Conservation (phyloP, 2,113 vertebrate genomes). For the Holacanthus passer region DNA sequence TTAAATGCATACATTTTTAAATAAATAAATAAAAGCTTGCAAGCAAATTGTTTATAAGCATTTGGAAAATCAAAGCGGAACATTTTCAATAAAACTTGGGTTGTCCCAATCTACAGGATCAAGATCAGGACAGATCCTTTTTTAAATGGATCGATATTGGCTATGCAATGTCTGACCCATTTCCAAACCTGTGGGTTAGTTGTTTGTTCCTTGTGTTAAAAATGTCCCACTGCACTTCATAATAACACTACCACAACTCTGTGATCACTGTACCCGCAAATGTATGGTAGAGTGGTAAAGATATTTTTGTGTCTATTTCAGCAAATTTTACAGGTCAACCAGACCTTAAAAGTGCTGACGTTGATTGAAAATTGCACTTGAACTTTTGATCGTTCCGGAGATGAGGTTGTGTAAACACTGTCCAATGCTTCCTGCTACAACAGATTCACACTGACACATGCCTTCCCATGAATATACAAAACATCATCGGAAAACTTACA, state of each 20-base stretch:
- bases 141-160: background rate
- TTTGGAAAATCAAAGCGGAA: background rate
- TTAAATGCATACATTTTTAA: constrained; percentile 7
- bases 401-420: background rate
- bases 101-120: background rate
- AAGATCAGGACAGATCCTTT: background rate
- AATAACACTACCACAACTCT: background rate
- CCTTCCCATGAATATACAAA: background rate
- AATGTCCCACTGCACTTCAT: background rate
- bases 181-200: background rate
- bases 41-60: constrained; percentile 5
- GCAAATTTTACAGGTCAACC: background rate
- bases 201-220: background rate
- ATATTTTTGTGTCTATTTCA: constrained; percentile 9
- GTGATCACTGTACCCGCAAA: too few relatives aligned
- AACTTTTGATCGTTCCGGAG: background rate
- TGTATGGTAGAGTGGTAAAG: background rate
- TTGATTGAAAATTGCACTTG: constrained; percentile 1
- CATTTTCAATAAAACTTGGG: background rate
- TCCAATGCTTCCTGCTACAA: background rate
- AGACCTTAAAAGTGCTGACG: constrained; percentile 10
- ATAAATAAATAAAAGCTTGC: background rate
- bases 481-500: background rate
- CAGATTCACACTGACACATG: background rate
- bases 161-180: background rate